Base-by-base conservation (phyloP, 2,797 vertebrate species). In the Acrossocheilus fasciatus region DNA sequence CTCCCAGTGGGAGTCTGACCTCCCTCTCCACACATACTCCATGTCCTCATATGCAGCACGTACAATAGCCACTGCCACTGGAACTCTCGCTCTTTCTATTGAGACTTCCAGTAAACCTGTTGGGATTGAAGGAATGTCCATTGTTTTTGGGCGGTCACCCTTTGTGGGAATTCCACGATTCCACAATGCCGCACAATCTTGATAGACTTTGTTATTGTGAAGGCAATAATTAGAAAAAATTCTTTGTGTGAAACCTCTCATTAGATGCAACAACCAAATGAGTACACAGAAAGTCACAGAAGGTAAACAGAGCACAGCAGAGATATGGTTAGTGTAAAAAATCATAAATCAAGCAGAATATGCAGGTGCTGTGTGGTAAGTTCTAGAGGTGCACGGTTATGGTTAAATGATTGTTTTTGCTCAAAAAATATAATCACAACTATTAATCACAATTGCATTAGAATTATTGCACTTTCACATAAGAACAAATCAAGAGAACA, bases 81-180 rank as follows among this genome's bases (percentile, higher is more conserved):
- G 95, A 94, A 93, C 93, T 88, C 81, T 83, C 64, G 45, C 87
- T 62, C 87, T 86, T 92, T 92, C 94, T 91, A 86, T 91, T 92
- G 87, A 92, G 90, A 85, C 87, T 50, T 68, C 91, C 85, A 91
- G 92, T 90, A 91, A 94, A 95, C 93, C 94, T 94, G 93, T 84
- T 81, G 93, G 93, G 92, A 95, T 91, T 89, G 78, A 87, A 94
- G 93, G 94, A 95, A 96, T 94, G 94, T 88, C 88, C 92, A 96
- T 95, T 96, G 95, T 96, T 95, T 94, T 93, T 90, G 26, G 17
- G 90, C 93, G 92, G 90, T 90, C 90, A 91, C 90, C 91, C 91
- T 94, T 95, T 95, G 94, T 95, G 94, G 94, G 92, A 95, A 94
- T 93, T 92, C 90, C 43, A 95, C 93, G 95, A 94, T 94, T 92